Evolutionary conservation across 1,140 invertebrate genomes (phyloP), one percentile per base, ranked within the genome.

Genomic region (Drosophila cardini): DNA sequence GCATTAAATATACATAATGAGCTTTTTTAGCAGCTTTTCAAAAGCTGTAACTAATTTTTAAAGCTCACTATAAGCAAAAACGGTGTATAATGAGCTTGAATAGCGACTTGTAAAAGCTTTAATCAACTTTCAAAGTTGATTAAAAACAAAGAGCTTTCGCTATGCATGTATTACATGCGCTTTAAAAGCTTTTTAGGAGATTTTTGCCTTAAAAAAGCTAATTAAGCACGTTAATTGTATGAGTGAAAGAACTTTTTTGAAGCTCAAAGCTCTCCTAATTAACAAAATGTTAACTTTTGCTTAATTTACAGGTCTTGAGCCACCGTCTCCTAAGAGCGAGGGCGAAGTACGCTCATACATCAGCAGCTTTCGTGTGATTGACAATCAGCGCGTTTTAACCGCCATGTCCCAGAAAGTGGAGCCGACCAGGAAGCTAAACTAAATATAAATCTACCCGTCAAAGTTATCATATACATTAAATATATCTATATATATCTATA

Each of bases 351-450:
- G 94, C 61, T 93, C 94, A 2, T 95, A 95, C 89, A 94, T 95
- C 68, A 93, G 94, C 48, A 95, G 95, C 83, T 93, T 97, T 65
- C 92, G 95, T 71, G 95, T 95, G 16, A 96, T 97, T 76, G 96
- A 97, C 93, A 96, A 96, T 93, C 96, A 97, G 92, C 92, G 95
- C 73, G 93, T 95, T 32, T 91, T 97, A 42, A 96, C 95, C 52
- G 94, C 95, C 83, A 93, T 97, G 89, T 97, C 96, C 5, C 94
- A 95, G 79, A 95, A 95, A 92, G 92, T 95, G 57, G 95, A 95
- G 92, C 95, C 94, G 26, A 90, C 75, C 60, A 75, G 91, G 63
- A 91, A 92, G 72, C 72, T 79, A 53, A 70, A 60, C 18, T 45
- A 55, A 48, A 32, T 26, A 26, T 26, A 26, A n/a, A n/a, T n/a